Evolutionary conservation across 2,888 invertebrate species (phyloP), one percentile per base, ranked within the genome.

Genomic region (Pyrocoelia pectoralis): DNA sequence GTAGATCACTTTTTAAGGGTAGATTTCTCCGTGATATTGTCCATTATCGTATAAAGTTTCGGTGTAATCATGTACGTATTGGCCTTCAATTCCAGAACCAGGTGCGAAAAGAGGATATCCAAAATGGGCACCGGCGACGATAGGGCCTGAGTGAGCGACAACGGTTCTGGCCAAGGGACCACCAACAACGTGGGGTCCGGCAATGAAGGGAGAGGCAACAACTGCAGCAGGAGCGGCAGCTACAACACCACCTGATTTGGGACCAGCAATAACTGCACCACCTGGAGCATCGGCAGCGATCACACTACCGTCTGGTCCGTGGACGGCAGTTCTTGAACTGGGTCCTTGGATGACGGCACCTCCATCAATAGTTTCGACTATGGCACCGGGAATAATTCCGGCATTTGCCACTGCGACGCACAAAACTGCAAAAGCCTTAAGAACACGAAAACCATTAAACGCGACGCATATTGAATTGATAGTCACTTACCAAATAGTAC

Each of bases 31-130:
- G 58, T 73, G 76, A 69, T 78, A 78, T 41, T 76, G 73, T 9
- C 78, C 78, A 65, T 77, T 75, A 61, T 78, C 75, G 68, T 76
- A 77, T 18, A 76, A 69, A 62, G 73, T 70, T 65, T 77, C 77
- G 46, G 70, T 73, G 60, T 70, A 68, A 29, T 72, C 72, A 33
- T 70, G 73, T 10, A 73, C 48, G 63, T 69, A 74, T 67, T 73
- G 74, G 48, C 74, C 73, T 72, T 73, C 73, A 41, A 70, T 52
- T 50, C 72, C 74, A 49, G 71, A 72, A 15, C 73, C 73, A 17
- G 71, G 48, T 33, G 72, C 71, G 8, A 68, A 57, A 10, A 66
- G 40, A 41, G 71, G 71, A 57, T 71, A 71, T 54, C 72, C 72
- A 29, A 43, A 15, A 29, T n/a, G 28, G 9, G 38, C 55, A 4